A percentile compares a stretch with the other conserved stretches of the same genome.
Conservation (phyloP, 2,888 invertebrate species). For the Scrobipalpa costella region DNA sequence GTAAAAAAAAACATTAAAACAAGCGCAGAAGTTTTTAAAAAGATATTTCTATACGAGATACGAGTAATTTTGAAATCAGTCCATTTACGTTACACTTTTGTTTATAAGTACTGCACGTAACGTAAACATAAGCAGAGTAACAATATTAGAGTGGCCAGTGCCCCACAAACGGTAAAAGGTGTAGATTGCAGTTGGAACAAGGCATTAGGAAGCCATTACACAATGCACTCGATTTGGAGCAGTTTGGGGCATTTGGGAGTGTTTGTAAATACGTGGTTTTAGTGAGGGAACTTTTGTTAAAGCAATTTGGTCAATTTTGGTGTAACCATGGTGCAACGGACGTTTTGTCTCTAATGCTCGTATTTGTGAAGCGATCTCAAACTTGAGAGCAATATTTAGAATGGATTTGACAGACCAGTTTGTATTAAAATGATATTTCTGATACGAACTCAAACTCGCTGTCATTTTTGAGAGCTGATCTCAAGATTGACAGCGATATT, state of each 20-base stretch:
- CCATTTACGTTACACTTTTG: background rate
- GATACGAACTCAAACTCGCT: too few species aligned
- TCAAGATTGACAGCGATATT: too few species aligned
- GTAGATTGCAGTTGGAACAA: slow-evolving; percentile 17
- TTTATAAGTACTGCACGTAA: too few species aligned
- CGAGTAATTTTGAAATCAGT: background rate
- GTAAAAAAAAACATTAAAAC: background rate
- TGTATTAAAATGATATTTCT: too few species aligned
- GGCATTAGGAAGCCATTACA: slow-evolving; percentile 22
- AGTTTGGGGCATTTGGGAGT: background rate
- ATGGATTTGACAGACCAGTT: too few species aligned
- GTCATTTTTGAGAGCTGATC: too few species aligned
- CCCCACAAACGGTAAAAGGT: slow-evolving; percentile 26
- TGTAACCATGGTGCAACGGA: background rate
- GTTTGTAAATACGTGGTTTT: slow-evolving; percentile 12
- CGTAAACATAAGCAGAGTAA: background rate
- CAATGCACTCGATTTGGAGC: slow-evolving; percentile 18
- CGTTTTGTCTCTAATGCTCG: too few species aligned
- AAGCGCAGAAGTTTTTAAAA: background rate
- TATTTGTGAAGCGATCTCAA: too few species aligned
- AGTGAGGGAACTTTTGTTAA: background rate
- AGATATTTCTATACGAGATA: background rate
- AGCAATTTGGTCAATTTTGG: background rate
- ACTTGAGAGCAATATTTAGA: too few species aligned
- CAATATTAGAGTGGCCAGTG: background rate